Conservation (phyloP, 2,113 vertebrate species). For the Cyanocitta stelleri region DNA sequence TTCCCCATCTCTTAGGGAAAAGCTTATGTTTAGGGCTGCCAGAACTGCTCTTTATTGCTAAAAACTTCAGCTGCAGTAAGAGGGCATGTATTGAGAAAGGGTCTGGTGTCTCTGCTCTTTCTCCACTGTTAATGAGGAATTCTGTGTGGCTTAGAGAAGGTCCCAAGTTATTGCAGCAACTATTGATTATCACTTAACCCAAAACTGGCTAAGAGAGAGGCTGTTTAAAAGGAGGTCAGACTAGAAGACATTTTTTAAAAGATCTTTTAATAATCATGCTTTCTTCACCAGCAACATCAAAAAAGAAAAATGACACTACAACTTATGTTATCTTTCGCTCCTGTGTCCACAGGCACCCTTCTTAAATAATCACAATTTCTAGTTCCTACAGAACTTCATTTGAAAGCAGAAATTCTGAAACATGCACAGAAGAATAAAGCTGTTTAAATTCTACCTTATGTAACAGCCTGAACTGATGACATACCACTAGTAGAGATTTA, state of each 20-base stretch:
- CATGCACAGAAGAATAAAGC: not conserved
- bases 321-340: not conserved
- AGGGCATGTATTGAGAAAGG: not conserved
- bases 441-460: not conserved
- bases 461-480: not conserved
- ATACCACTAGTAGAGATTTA: not conserved
- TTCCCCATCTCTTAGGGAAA: not conserved
- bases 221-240: not conserved
- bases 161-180: not conserved
- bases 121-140: not conserved
- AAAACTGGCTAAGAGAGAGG: not conserved
- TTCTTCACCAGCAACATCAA: not conserved
- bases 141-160: not conserved
- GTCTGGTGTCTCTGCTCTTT: not conserved
- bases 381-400: not conserved
- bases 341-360: not conserved
- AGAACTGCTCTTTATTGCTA: not conserved
- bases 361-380: not conserved
- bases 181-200: not conserved
- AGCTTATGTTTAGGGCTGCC: not conserved
- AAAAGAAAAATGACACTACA: not conserved
- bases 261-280: not conserved
- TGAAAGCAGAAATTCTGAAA: not conserved
- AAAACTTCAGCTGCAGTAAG: not conserved
- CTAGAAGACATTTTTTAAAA: not conserved